Evolutionary conservation across 2,113 vertebrate genomes (phyloP).

Genomic region (Anolis sagrei): DNA sequence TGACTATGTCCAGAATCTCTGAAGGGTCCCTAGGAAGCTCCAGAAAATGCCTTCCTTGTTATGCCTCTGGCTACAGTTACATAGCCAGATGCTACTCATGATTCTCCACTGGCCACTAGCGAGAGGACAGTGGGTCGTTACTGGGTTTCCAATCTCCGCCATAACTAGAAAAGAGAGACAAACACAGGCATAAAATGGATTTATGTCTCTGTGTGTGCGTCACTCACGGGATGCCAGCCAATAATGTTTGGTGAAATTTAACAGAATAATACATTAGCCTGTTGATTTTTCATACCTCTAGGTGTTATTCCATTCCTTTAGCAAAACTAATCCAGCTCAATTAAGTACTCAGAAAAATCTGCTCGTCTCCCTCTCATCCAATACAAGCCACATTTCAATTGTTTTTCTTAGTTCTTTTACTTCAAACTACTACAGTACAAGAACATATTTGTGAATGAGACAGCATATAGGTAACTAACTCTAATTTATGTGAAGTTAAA

Average conservation of each 20-base stretch:
- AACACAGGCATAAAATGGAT: too few relatives aligned
- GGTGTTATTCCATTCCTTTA: neutral
- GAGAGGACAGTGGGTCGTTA: too few relatives aligned
- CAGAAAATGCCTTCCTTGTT: too few relatives aligned
- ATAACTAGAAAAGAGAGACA: too few relatives aligned
- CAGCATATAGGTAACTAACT: neutral
- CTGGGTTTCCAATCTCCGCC: too few relatives aligned
- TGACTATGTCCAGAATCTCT: too few relatives aligned
- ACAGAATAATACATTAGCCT: neutral
- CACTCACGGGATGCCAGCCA: neutral
- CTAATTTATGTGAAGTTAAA: constrained; percentile 22
- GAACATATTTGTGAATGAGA: constrained; percentile 10
- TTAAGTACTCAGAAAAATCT: neutral
- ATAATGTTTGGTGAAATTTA: constrained; percentile 56
- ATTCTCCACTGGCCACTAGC: too few relatives aligned
- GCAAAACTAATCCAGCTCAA: neutral
- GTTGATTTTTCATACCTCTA: constrained; percentile 26
- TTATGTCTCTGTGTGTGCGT: too few relatives aligned
- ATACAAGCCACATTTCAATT: neutral
- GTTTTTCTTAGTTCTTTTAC: constrained; percentile 10
- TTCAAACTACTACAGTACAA: neutral
- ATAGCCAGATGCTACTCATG: too few relatives aligned
- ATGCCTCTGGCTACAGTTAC: too few relatives aligned
- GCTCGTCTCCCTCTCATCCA: neutral
- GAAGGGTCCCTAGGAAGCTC: too few relatives aligned